Evolutionary conservation across 1,140 invertebrate genomes (phyloP).

Genomic region (Drosophila saltans): DNA sequence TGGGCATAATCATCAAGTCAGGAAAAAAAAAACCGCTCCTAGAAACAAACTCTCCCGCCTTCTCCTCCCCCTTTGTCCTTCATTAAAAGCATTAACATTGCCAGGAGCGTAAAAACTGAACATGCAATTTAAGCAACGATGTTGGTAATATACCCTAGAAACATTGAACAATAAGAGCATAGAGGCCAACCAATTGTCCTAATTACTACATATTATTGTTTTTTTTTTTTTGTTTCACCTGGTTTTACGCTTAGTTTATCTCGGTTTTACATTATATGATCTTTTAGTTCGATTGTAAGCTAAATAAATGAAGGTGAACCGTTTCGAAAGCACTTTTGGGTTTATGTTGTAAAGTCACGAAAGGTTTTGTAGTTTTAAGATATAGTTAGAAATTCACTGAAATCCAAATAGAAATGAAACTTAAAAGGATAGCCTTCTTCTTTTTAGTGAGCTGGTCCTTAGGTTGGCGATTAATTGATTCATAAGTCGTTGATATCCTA

Average conservation of each 20-base stretch:
- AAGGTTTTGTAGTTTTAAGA: background rate
- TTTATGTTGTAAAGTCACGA: background rate
- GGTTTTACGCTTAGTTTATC: background rate
- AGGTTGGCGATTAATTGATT: too few relatives aligned
- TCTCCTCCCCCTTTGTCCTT: conserved; percentile 22
- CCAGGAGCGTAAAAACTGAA: conserved; percentile 59
- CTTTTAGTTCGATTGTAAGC: background rate
- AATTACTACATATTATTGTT: background rate
- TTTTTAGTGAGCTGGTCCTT: too few relatives aligned
- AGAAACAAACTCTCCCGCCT: conserved; percentile 25
- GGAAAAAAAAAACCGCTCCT: conserved; percentile 19
- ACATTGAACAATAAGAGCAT: background rate
- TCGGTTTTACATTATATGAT: background rate
- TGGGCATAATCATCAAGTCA: conserved; percentile 42
- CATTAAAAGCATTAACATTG: conserved; percentile 72
- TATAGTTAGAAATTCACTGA: too few relatives aligned
- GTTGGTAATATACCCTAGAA: conserved; percentile 24
- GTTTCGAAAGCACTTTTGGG: background rate
- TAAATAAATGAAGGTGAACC: background rate
- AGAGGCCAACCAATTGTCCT: background rate
- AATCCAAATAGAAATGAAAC: too few relatives aligned
- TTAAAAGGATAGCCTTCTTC: too few relatives aligned
- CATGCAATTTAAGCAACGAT: conserved; percentile 66
- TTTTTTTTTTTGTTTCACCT: background rate
- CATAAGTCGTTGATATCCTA: too few relatives aligned